Percentiles rank a stretch among this genome's conserved stretches.
Conservation (phyloP, 1,140 invertebrate species). For the Liolophura sinensis region DNA sequence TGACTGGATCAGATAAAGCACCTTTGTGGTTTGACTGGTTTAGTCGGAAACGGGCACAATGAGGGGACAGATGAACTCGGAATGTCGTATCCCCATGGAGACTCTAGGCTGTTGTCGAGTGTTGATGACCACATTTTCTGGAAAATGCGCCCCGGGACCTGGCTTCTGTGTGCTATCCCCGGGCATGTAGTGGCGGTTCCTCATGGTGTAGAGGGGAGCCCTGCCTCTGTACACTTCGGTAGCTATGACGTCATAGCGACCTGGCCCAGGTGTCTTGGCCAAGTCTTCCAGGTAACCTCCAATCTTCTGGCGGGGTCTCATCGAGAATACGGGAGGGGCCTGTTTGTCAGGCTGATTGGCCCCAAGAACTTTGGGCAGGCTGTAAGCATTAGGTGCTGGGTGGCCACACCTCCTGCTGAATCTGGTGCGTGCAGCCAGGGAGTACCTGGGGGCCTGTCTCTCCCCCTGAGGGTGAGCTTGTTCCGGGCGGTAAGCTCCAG, state of each 20-base stretch:
- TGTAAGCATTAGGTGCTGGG: slow-evolving; percentile 80
- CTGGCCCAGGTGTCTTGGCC: slow-evolving; percentile 44
- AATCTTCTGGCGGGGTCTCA: slow-evolving; percentile 73
- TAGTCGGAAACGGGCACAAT: slow-evolving; percentile 12
- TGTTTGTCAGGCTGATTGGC: slow-evolving; percentile 68
- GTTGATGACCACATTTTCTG: slow-evolving; percentile 74
- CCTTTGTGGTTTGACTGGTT: too few species aligned
- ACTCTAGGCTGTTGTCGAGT: slow-evolving; percentile 63
- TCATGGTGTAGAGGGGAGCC: slow-evolving; percentile 79
- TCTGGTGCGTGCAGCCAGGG: slow-evolving; percentile 67
- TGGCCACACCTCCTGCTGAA: slow-evolving; percentile 53
- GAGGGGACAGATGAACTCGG: slow-evolving; percentile 65
- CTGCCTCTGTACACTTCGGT: slow-evolving; percentile 64
- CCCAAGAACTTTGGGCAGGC: slow-evolving; percentile 78
- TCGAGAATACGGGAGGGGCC: slow-evolving; percentile 73
- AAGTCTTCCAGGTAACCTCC: slow-evolving; percentile 32
- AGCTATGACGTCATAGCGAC: slow-evolving; percentile 58
- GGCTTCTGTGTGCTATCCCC: slow-evolving; percentile 74
- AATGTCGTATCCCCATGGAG: slow-evolving; percentile 85
- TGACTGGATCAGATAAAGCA: too few species aligned
- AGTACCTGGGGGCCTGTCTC: slow-evolving; percentile 66
- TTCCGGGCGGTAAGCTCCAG: slow-evolving; percentile 76
- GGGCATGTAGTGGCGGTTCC: slow-evolving; percentile 72
- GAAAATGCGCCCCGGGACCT: slow-evolving; percentile 83
- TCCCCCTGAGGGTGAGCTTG: slow-evolving; percentile 70